Evolutionary conservation across 2,797 vertebrate species (phyloP).

Genomic region (Semaprochilodus insignis): DNA sequence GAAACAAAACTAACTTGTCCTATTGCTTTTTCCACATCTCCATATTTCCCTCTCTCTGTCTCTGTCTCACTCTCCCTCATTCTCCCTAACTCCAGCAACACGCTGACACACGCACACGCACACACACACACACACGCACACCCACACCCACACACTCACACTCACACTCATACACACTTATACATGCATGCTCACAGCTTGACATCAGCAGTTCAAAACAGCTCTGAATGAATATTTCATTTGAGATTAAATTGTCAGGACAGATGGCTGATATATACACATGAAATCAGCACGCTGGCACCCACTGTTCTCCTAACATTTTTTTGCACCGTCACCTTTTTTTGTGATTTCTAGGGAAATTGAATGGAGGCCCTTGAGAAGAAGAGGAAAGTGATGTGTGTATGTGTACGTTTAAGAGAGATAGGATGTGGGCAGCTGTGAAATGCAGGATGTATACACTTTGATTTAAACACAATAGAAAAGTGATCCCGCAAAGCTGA

Average conservation of each 20-base stretch:
- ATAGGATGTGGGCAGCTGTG: neutral
- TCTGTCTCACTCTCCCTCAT: neutral
- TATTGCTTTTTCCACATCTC: conserved; percentile 9
- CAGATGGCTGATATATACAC: conserved; percentile 22
- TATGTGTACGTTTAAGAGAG: neutral
- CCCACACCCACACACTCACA: neutral
- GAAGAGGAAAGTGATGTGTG: conserved; percentile 4
- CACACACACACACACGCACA: neutral
- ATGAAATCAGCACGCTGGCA: conserved; percentile 14
- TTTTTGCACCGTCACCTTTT: conserved; percentile 15
- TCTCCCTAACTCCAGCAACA: neutral
- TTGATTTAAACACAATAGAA: too few species aligned
- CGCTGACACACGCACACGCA: neutral
- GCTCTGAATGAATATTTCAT: conserved; percentile 27
- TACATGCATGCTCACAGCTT: conserved; percentile 20
- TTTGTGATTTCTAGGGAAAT: neutral
- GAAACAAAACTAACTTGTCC: neutral
- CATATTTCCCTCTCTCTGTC: conserved; percentile 7
- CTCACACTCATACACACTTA: neutral
- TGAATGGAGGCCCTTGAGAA: neutral
- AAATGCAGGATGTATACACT: neutral
- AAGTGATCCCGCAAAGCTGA: too few species aligned
- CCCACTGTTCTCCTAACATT: neutral
- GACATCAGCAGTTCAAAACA: conserved; percentile 23
- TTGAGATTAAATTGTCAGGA: conserved; percentile 27